Evolutionary conservation across 2,113 vertebrate genomes (phyloP).

Genomic region (Gadus macrocephalus): DNA sequence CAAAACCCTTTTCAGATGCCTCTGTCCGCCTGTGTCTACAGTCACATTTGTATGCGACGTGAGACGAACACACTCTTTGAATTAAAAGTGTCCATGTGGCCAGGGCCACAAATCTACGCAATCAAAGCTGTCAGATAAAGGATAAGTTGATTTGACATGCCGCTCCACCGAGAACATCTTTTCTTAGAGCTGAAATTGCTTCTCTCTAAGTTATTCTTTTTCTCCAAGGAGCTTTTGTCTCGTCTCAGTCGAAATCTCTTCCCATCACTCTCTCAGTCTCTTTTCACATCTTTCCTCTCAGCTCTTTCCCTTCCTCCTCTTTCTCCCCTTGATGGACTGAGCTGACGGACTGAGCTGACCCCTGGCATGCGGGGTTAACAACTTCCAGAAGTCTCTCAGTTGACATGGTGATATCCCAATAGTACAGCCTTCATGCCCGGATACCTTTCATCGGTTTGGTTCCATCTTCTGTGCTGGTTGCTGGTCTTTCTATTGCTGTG

Average conservation of each 20-base stretch:
- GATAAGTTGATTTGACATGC: no score
- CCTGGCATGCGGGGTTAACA: background rate
- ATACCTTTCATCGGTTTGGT: background rate
- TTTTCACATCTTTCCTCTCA: background rate
- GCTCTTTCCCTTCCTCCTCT: background rate
- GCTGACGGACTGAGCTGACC: slow-evolving; percentile 1
- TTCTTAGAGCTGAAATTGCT: slow-evolving; percentile 1
- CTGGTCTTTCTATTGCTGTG: background rate
- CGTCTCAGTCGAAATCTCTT: background rate
- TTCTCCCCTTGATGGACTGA: background rate
- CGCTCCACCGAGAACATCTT: background rate
- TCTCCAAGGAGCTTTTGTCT: background rate
- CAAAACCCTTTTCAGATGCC: no score
- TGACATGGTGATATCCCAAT: background rate
- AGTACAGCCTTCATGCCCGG: background rate
- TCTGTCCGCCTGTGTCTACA: no score
- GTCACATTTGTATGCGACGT: no score
- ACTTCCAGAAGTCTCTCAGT: background rate
- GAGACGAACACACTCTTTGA: no score
- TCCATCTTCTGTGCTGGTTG: background rate
- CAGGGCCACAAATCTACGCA: no score
- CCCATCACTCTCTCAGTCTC: background rate
- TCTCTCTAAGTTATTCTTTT: background rate
- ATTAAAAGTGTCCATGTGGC: no score
- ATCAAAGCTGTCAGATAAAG: no score